These are phyloP conservation scores for Chrysoperla carnea DNA, from an alignment of 1,140 invertebrate genomes.

Conservation along the genomic window DNA sequence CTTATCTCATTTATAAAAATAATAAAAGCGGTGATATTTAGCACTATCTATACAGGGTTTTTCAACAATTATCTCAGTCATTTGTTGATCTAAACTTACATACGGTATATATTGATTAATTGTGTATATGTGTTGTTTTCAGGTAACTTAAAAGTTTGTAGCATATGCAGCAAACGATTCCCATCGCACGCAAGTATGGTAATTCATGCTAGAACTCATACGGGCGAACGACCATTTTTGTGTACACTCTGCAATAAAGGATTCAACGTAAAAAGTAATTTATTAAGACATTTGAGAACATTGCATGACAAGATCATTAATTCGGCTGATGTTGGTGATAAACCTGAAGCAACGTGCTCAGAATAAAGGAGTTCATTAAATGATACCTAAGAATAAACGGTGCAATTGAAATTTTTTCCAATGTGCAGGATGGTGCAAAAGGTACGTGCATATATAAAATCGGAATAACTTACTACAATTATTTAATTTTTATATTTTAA, in stretches of 20 bases:
- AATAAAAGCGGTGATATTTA: no score
- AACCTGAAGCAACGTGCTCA: not conserved
- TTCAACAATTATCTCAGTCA: no score
- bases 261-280: conserved; percentile 61
- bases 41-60: no score
- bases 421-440: no score
- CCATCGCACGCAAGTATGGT: conserved; percentile 60
- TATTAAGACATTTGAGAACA: conserved; percentile 51
- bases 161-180: conserved; percentile 54
- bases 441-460: no score
- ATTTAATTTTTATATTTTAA: no score
- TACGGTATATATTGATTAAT: no score
- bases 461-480: no score
- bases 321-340: conserved; percentile 16
- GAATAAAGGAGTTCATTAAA: not conserved
- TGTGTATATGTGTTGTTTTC: not conserved
- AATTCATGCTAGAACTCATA: conserved; percentile 51
- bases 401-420: no score
- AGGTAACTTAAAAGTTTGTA: conserved; percentile 42
- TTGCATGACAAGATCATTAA: conserved; percentile 45
- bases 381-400: no score
- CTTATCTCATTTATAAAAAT: no score
- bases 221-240: conserved; percentile 49
- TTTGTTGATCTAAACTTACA: no score
- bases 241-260: conserved; percentile 58